A percentile compares a stretch with the other conserved stretches of the same genome.
phyloP scores from a whole-genome alignment of 2,797 vertebrate species.

The Typhlichthys subterraneus region DNA sequence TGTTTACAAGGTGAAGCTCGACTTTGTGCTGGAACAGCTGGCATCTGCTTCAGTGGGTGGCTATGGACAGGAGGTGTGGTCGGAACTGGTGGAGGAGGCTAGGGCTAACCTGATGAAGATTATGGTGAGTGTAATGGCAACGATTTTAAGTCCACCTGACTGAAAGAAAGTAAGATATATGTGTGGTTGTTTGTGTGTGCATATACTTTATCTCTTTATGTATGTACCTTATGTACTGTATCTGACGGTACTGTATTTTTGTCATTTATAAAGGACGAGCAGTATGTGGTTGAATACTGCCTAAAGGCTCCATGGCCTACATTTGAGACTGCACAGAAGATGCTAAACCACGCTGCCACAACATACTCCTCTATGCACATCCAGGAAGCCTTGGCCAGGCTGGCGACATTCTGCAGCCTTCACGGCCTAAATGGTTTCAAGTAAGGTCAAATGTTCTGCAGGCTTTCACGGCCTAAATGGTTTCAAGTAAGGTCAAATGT shows the following conservation, averaged over 20 bases:
- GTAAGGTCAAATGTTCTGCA: conserved; percentile 65
- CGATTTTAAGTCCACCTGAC: neutral
- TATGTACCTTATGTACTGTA: neutral
- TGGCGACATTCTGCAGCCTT: conserved; percentile 90
- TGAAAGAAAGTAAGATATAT: neutral
- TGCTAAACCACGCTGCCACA: conserved; percentile 84
- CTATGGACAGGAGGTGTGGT: conserved; percentile 73
- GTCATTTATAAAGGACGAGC: conserved; percentile 81
- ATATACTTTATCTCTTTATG: neutral
- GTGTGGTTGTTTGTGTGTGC: too few relatives aligned
- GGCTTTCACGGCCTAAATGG: too few relatives aligned
- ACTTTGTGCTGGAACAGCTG: conserved; percentile 88
- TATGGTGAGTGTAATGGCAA: conserved; percentile 71
- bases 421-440: conserved; percentile 88
- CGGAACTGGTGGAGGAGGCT: conserved; percentile 86
- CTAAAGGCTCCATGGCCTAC: conserved; percentile 91
- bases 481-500: too few relatives aligned
- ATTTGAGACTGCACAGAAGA: conserved; percentile 89
- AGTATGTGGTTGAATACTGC: conserved; percentile 93
- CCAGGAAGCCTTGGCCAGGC: conserved; percentile 84
- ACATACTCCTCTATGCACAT: conserved; percentile 78
- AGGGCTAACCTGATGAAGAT: conserved; percentile 90
- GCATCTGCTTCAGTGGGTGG: conserved; percentile 81
- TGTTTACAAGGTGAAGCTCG: conserved; percentile 95
- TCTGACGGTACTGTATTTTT: neutral